Evolutionary conservation across 2,797 vertebrate genomes (phyloP).

Genomic region (Sebastes hubbsi): DNA sequence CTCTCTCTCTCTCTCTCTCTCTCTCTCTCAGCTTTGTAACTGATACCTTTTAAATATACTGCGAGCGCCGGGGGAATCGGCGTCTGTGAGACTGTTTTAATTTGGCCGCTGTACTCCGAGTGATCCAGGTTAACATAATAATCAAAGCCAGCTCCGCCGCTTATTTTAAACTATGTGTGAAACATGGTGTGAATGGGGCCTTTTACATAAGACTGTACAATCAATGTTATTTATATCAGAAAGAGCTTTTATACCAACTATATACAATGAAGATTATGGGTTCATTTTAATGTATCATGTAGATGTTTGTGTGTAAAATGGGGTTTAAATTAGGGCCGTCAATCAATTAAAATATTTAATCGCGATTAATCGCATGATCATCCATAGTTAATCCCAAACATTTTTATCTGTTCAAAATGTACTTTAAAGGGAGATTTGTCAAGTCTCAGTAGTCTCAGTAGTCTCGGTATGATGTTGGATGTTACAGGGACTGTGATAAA

Average conservation of each 20-base stretch:
- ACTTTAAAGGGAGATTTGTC: no score
- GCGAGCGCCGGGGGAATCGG: slow-evolving; percentile 57
- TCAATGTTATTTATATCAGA: slow-evolving; percentile 18
- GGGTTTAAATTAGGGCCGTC: not conserved
- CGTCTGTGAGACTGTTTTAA: slow-evolving; percentile 74
- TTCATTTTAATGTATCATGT: not conserved
- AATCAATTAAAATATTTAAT: no score
- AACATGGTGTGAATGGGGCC: slow-evolving; percentile 69
- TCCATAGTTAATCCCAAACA: no score
- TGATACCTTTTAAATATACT: slow-evolving; percentile 74
- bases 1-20: not conserved
- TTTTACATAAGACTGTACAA: slow-evolving; percentile 38
- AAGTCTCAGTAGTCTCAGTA: no score
- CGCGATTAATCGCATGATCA: no score
- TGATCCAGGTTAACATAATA: slow-evolving; percentile 81
- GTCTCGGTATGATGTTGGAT: no score
- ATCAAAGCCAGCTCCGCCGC: slow-evolving; percentile 69
- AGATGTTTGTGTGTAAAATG: not conserved
- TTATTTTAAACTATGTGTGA: slow-evolving; percentile 70
- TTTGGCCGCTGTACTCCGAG: slow-evolving; percentile 67
- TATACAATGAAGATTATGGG: not conserved
- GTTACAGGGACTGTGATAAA: no score
- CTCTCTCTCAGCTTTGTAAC: slow-evolving; percentile 64
- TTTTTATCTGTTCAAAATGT: no score
- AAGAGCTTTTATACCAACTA: not conserved